Conservation (phyloP, 1,140 invertebrate genomes). For the Pissodes strobi region DNA sequence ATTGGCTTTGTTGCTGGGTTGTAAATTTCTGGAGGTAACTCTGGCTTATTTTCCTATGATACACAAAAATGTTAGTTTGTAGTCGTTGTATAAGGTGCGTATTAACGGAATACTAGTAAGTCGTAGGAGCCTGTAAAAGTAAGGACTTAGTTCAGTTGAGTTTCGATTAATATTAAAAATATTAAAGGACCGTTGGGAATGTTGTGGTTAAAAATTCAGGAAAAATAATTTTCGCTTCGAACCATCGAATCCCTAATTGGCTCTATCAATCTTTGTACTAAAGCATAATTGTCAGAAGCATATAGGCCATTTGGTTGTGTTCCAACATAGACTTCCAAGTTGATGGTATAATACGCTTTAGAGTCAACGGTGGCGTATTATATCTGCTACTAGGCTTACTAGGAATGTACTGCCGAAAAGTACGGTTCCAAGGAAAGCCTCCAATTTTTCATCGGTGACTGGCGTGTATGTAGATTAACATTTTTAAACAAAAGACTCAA, state of each 20-base stretch:
- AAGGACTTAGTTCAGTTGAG: no score
- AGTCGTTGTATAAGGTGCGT: constrained; percentile 6
- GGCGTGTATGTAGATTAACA: constrained; percentile 5
- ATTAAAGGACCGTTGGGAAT: no score
- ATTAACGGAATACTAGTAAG: constrained; percentile 8
- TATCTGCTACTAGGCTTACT: constrained; percentile 33
- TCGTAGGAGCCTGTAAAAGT: no score
- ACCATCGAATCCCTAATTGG: no score
- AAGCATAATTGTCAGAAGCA: background rate
- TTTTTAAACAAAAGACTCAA: constrained; percentile 16
- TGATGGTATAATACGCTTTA: no score
- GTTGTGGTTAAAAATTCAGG: no score
- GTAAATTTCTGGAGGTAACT: constrained; percentile 15
- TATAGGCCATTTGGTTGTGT: constrained; percentile 26
- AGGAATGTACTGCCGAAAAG: no score
- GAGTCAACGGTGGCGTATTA: constrained; percentile 30
- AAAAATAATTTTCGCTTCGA: constrained; percentile 23
- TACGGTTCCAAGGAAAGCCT: constrained; percentile 30
- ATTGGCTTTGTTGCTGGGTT: background rate
- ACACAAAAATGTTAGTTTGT: constrained; percentile 22
- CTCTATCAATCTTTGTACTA: constrained; percentile 23
- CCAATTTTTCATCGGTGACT: constrained; percentile 7
- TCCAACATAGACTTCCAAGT: constrained; percentile 36
- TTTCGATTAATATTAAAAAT: no score
- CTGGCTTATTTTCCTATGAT: constrained; percentile 30